phyloP scores from a whole-genome alignment of 2,888 invertebrate genomes.

The Andrena fulva region DNA sequence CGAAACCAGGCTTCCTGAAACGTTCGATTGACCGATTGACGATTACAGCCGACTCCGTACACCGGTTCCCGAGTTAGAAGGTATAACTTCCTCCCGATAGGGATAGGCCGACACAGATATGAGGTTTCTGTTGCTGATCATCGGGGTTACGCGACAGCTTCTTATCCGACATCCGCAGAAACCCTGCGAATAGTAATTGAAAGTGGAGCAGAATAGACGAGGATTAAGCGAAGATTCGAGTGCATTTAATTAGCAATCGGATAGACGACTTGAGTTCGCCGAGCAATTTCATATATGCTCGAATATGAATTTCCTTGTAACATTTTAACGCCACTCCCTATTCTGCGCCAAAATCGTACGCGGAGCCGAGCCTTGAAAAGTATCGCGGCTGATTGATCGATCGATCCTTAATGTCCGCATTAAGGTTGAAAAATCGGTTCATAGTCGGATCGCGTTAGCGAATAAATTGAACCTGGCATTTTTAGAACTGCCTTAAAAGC shows the following conservation, averaged over 20 bases:
- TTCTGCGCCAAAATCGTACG: neutral
- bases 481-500: neutral
- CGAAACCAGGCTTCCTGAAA: constrained; percentile 58
- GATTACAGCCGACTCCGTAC: constrained; percentile 56
- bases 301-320: neutral
- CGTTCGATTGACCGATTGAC: constrained; percentile 68
- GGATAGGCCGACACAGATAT: constrained; percentile 46
- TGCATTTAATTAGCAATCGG: neutral
- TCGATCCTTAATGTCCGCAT: constrained; percentile 18
- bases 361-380: constrained; percentile 17
- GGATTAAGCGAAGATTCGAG: neutral
- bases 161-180: neutral
- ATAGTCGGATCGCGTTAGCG: neutral
- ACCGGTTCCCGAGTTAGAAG: constrained; percentile 36
- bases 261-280: neutral
- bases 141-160: neutral
- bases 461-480: neutral
- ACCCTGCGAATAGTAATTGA: neutral
- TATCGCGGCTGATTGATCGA: constrained; percentile 44
- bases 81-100: constrained; percentile 44
- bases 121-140: constrained; percentile 13
- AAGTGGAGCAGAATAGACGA: neutral
- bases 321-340: neutral
- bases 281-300: neutral
- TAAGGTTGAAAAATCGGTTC: constrained; percentile 7